Base-by-base conservation (phyloP, 2,888 invertebrate genomes). In the Acrocera orbiculus region DNA sequence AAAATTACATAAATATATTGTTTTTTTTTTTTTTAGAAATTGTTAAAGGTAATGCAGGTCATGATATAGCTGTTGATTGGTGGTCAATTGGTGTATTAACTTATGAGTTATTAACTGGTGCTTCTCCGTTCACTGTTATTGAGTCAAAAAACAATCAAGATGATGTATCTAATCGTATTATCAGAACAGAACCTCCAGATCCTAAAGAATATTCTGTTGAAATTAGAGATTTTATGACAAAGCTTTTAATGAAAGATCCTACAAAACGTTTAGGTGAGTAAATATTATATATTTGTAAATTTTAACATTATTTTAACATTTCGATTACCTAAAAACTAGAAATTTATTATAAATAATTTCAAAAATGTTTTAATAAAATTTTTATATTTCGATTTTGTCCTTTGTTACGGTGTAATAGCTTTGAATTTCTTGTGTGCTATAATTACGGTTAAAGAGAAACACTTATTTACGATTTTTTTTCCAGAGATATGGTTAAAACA, bases 21-120 rank as follows among this genome's bases (percentile, higher is more conserved):
- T 6, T 35, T 30, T 26, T 29, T 28, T 16, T 25, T 30, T 27
- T 32, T 37, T 35, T 25, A 40, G 69, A 78, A 54, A 76, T 77
- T 25, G 76, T 78, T 39, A 61, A 79, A 49, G 85, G 87, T 35
- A 76, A 75, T 35, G 73, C 76, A 44, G 95, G 95, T 15, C 93
- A 95, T 62, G 89, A 92, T 72, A 85, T 87, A 80, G 85, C 90
- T 31, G 95, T 93, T 5, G 96, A 96, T 64, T 96, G 95, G 95
- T 96, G 96, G 96, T 92, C 92, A 19, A 81, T 95, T 6, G 93
- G 93, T 6, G 93, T 96, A 3, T 64, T 96, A 28, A 87, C 92
- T 0, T 96, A 93, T 66, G 95, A 96, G 62, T 70, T 96, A 27
- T 64, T 96, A 34, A 95, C 93, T 0, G 95, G 96, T 33, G 90